These are phyloP conservation scores for Halichoerus grypus DNA, from an alignment of 2,113 vertebrate species.

Conservation along the genomic window DNA sequence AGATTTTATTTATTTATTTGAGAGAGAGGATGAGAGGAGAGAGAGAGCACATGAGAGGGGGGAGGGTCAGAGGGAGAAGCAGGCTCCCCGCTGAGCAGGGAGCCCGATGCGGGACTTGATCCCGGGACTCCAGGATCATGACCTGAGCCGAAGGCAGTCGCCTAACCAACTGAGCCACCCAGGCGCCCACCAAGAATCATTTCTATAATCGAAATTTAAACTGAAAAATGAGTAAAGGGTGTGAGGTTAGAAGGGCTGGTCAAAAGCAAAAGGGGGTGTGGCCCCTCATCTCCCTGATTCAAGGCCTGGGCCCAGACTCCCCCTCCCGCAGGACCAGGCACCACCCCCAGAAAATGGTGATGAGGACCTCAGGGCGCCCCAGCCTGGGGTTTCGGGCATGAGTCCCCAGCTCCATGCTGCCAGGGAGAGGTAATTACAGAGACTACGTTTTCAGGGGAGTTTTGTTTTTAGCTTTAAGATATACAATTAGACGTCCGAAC, in stretches of 20 bases:
- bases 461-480: slow-evolving; percentile 78
- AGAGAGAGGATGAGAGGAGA: too few species aligned
- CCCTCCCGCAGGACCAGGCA: neutral
- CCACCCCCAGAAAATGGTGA: neutral
- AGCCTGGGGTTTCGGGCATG: neutral
- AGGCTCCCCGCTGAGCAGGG: too few species aligned
- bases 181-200: neutral
- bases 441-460: slow-evolving; percentile 62
- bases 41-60: too few species aligned
- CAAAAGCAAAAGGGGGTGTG: neutral
- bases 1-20: too few species aligned
- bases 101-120: too few species aligned
- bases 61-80: too few species aligned
- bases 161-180: too few species aligned
- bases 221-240: neutral
- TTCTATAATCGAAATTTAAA: slow-evolving; percentile 16
- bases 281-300: neutral
- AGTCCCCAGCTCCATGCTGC: neutral
- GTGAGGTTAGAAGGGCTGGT: neutral
- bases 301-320: neutral
- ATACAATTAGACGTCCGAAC: slow-evolving; percentile 79
- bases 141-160: too few species aligned
- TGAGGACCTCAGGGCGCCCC: neutral
- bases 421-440: slow-evolving; percentile 83
- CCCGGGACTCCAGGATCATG: too few species aligned